Evolutionary conservation across 92 coral and sea anemone genomes (phyloP).

Genomic region (Montipora capitata): DNA sequence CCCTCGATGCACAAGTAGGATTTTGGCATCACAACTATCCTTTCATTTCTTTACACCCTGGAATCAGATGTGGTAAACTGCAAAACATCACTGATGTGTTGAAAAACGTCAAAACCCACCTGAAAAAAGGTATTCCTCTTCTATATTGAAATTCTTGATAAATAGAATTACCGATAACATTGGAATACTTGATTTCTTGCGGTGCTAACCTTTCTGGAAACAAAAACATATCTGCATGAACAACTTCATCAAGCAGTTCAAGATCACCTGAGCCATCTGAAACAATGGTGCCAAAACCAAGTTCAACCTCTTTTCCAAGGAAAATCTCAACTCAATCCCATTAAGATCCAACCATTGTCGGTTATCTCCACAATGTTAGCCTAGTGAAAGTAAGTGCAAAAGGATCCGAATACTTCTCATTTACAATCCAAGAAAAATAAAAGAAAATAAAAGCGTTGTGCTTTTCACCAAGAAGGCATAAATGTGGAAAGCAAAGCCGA

Average conservation of each 20-base stretch:
- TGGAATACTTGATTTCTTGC: conserved; percentile 10
- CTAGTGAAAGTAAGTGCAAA: conserved; percentile 47
- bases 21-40: not conserved
- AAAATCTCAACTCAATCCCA: conserved; percentile 20
- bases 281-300: conserved; percentile 15
- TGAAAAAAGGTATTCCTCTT: conserved; percentile 5
- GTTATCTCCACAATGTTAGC: conserved; percentile 74
- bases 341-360: conserved; percentile 50
- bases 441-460: conserved; percentile 63
- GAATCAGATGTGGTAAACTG: not conserved
- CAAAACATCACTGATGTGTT: not conserved
- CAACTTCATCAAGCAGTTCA: conserved; percentile 15
- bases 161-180: conserved; percentile 13
- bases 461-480: conserved; percentile 73
- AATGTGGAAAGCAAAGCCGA: conserved; percentile 73
- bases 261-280: conserved; percentile 31
- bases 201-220: conserved; percentile 17
- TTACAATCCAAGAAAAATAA: conserved; percentile 71
- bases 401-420: conserved; percentile 71
- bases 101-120: conserved; percentile 8
- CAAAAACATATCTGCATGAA: conserved; percentile 3
- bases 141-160: conserved; percentile 6
- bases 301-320: conserved; percentile 10
- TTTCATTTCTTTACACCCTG: not conserved
- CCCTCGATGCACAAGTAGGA: not conserved